These are phyloP conservation scores for Tipula unca DNA, from an alignment of 2,888 invertebrate genomes.

Conservation along the genomic window DNA sequence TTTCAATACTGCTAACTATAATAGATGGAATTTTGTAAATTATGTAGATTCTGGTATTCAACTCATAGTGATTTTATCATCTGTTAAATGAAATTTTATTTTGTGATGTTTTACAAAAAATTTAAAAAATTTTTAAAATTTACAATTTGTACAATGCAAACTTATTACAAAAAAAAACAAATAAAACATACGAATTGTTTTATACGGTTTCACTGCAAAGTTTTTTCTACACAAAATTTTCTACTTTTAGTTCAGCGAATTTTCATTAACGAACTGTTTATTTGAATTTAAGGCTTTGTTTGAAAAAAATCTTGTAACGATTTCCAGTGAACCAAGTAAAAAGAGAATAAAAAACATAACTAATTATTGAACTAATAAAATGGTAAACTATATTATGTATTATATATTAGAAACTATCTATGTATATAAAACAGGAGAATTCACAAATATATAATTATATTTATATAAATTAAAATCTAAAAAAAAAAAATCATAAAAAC, in stretches of 20 bases:
- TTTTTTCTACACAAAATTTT: not conserved
- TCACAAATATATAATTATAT: not conserved
- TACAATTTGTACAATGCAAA: not conserved
- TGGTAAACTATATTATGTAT: not conserved
- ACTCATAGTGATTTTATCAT: not conserved
- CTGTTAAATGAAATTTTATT: not conserved
- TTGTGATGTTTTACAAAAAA: not conserved
- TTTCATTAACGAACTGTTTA: not conserved
- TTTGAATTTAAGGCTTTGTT: not conserved
- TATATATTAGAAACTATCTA: not conserved
- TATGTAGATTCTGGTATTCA: not conserved
- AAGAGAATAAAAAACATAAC: not conserved
- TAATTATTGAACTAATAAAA: not conserved
- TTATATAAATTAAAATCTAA: not conserved
- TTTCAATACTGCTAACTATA: not conserved
- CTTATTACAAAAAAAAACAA: not conserved
- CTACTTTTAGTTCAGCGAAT: not conserved
- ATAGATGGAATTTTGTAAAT: not conserved
- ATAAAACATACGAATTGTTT: not conserved
- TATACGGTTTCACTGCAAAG: not conserved
- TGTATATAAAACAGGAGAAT: not conserved
- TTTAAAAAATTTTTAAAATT: not conserved
- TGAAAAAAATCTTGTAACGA: not conserved
- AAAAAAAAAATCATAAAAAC: not conserved
- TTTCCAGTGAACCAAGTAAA: not conserved